Base-by-base conservation (phyloP, 2,797 vertebrate genomes). In the Danio kyathit region DNA sequence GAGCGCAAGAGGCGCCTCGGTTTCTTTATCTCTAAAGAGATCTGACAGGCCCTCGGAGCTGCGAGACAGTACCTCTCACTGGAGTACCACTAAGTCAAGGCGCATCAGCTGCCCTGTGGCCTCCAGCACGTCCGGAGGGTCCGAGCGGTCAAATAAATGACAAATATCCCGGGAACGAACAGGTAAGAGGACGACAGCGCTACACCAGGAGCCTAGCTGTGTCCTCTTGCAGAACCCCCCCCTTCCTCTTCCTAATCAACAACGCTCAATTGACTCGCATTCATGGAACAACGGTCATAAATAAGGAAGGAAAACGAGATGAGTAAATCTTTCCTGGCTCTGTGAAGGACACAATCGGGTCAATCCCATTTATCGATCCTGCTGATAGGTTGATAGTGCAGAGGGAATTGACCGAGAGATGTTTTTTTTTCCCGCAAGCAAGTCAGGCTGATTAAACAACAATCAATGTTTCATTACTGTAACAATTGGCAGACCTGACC, bases 391-490 rank as follows among this genome's bases (percentile, higher is more conserved):
- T 54, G 79, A 82, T 44, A 74, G 41, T 9, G 60, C n/a, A n/a
- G 67, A 74, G 14, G 19, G 16, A 75, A 66, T 80, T 14, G 48
- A 64, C 72, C 49, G 43, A n/a, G 40, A 61, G 44, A 61, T 29
- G 29, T 29, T 29, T 29, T 49, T 29, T 49, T 72, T 51, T 19
- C 66, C 71, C 78, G 46, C 66, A 48, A 84, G 73, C 69, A 19
- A 72, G 56, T 38, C 40, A 43, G 84, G 74, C 82, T 87, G 85
- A 88, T 88, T 90, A 81, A 72, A 91, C 87, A 88, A 82, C 74
- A 84, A 90, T 91, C 85, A 87, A 88, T 88, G 86, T 86, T 85
- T 88, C 85, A 89, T 85, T 82, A 84, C 73, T 48, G 80, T 69
- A 82, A 83, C 81, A 70, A 89, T 80, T 84, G 65, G 46, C 64